Evolutionary conservation across 2,888 invertebrate species (phyloP).

Genomic region (Chrysomela aeneicollis): DNA sequence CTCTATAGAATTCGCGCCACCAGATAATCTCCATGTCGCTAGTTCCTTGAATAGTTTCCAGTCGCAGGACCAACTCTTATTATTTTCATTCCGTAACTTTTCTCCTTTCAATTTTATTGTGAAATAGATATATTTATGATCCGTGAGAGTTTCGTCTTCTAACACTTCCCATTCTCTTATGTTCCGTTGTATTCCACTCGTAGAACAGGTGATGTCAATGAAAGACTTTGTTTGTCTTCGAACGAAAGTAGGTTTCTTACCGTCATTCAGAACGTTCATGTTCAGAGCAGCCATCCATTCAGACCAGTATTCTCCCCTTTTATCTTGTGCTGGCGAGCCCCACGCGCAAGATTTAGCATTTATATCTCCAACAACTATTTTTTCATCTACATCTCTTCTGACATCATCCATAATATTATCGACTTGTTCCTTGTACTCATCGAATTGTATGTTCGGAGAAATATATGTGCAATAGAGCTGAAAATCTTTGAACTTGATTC

Average conservation of each 20-base stretch:
- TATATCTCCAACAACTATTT: background rate
- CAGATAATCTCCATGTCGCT: background rate
- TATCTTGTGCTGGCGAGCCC: background rate
- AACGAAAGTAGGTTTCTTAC: background rate
- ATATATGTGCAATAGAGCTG: background rate
- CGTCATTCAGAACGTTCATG: background rate
- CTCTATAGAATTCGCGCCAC: background rate
- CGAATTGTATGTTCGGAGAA: background rate
- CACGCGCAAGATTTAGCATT: slow-evolving; percentile 13
- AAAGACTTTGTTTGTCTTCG: background rate
- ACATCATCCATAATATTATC: background rate
- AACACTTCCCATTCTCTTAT: slow-evolving; percentile 1
- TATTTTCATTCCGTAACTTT: background rate
- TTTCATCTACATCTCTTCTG: background rate
- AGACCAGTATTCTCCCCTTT: slow-evolving; percentile 6
- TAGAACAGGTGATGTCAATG: slow-evolving; percentile 5
- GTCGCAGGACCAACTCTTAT: background rate
- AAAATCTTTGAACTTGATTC: background rate
- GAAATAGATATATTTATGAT: slow-evolving; percentile 7
- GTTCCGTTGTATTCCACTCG: background rate
- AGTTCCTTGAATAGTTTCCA: slow-evolving; percentile 2
- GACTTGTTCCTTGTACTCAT: background rate
- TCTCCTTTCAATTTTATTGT: background rate
- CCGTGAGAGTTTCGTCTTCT: background rate
- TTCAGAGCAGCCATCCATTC: slow-evolving; percentile 12